Percentiles rank a stretch among this genome's conserved stretches.
Conservation (phyloP, 2,797 vertebrate genomes). For the Catostomus latipinnis region DNA sequence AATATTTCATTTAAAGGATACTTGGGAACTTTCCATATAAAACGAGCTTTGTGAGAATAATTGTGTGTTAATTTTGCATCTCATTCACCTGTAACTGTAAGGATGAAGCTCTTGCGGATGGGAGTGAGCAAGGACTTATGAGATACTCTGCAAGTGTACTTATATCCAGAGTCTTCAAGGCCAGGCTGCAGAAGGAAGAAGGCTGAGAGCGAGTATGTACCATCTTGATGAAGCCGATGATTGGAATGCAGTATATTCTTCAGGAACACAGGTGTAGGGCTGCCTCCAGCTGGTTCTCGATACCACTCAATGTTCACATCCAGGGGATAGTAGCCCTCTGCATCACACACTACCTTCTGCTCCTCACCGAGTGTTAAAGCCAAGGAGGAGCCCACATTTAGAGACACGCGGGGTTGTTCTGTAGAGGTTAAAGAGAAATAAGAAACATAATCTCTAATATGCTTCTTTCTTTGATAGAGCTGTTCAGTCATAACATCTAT, state of each 20-base stretch:
- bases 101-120: constrained; percentile 75
- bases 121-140: constrained; percentile 74
- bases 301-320: constrained; percentile 77
- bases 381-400: constrained; percentile 66
- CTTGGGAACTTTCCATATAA: constrained; percentile 14
- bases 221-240: constrained; percentile 73
- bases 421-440: constrained; percentile 9
- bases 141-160: constrained; percentile 77
- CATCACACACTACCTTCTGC: constrained; percentile 75
- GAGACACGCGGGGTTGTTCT: constrained; percentile 77
- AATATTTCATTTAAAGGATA: background rate
- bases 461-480: too few relatives aligned
- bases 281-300: constrained; percentile 52
- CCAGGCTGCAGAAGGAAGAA: constrained; percentile 77
- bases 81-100: constrained; percentile 67
- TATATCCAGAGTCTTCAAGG: constrained; percentile 60
- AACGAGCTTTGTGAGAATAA: background rate
- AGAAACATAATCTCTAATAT: background rate
- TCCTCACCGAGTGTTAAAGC: constrained; percentile 68
- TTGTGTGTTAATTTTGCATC: constrained; percentile 7
- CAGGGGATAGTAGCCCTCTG: constrained; percentile 76
- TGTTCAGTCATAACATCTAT: too few relatives aligned
- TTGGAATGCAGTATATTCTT: constrained; percentile 75
- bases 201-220: constrained; percentile 75
- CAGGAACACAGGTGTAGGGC: constrained; percentile 66